Percentiles rank a stretch among this genome's conserved stretches.
Conservation (phyloP, 2,888 invertebrate species). For the Ferrisia virgata region DNA sequence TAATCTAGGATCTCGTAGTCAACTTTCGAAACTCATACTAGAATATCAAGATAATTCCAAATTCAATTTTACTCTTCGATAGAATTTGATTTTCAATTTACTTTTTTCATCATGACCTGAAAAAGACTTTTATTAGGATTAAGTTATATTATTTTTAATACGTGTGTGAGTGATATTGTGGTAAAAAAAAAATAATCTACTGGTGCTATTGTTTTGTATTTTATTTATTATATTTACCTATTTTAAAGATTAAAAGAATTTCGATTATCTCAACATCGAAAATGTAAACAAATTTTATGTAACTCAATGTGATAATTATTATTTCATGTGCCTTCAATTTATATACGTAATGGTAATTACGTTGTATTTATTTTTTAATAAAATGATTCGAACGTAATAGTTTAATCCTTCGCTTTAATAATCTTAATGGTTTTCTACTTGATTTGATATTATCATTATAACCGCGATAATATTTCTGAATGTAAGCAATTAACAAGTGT, state of each 20-base stretch:
- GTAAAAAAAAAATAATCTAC: not conserved
- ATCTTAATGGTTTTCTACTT: not conserved
- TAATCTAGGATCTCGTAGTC: constrained; percentile 48
- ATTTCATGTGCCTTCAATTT: not conserved
- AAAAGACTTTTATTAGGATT: not conserved
- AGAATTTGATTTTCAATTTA: not conserved
- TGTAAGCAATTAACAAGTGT: no score
- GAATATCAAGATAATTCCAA: constrained; percentile 44
- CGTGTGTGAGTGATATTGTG: not conserved
- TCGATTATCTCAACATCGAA: not conserved
- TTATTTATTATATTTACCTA: not conserved
- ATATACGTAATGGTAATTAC: no score
- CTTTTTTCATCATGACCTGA: not conserved
- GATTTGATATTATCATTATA: no score
- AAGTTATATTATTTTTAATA: not conserved
- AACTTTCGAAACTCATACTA: constrained; percentile 47
- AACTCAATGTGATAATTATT: not conserved
- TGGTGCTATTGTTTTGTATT: constrained; percentile 8
- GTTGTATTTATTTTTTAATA: not conserved
- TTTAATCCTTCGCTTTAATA: not conserved
- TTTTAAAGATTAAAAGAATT: not conserved
- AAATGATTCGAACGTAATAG: not conserved
- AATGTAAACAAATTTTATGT: not conserved
- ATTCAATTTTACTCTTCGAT: not conserved
- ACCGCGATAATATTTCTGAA: not conserved